Evolutionary conservation across 2,113 vertebrate species (phyloP).

Genomic region (Heterochromis multidens): DNA sequence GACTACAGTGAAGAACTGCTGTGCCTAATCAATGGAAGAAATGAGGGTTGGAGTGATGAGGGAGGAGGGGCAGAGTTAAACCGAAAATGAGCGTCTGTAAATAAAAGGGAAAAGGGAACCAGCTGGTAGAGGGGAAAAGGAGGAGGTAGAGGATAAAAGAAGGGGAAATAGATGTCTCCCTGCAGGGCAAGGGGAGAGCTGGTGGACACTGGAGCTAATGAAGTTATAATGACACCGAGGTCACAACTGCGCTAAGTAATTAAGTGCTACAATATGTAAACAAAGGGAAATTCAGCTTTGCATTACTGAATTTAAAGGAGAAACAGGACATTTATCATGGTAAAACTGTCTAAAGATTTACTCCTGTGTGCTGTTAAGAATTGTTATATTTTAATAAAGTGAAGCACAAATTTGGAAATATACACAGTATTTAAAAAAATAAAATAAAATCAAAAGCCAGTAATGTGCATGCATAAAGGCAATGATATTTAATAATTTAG

Average conservation of each 20-base stretch:
- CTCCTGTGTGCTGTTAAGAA: neutral
- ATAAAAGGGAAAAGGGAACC: constrained; percentile 41
- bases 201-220: constrained; percentile 32
- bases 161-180: neutral
- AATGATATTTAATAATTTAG: neutral
- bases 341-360: neutral
- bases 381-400: neutral
- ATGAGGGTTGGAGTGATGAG: neutral
- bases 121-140: constrained; percentile 7
- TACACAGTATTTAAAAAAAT: neutral
- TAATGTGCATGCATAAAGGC: neutral
- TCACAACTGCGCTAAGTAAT: constrained; percentile 26
- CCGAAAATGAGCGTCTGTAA: neutral
- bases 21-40: constrained; percentile 28
- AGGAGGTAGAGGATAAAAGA: neutral
- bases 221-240: constrained; percentile 35
- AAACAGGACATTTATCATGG: neutral
- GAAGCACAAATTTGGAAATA: neutral
- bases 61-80: neutral
- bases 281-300: neutral
- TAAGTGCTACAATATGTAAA: neutral
- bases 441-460: too few relatives aligned
- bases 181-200: neutral
- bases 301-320: neutral
- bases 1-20: neutral